Conservation (phyloP, 2,797 vertebrate species). For the Sebastes glaucus region DNA sequence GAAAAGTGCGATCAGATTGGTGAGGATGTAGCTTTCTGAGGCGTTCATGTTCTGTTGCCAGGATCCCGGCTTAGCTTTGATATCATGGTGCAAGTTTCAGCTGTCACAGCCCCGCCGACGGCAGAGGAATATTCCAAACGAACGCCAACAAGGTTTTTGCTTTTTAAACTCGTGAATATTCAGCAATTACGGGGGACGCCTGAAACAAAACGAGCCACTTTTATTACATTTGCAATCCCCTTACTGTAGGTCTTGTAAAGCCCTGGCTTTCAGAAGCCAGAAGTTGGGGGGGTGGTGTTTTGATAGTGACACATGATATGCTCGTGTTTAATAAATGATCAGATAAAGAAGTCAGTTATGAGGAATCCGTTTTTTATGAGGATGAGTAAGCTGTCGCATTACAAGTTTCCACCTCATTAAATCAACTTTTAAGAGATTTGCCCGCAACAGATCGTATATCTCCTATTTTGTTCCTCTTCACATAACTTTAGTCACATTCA, state of each 20-base stretch:
- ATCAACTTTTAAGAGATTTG: slow-evolving; percentile 1
- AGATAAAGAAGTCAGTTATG: not conserved
- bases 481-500: slow-evolving; percentile 19
- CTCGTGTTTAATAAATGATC: slow-evolving; percentile 52
- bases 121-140: slow-evolving; percentile 18
- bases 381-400: not conserved
- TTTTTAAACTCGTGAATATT: slow-evolving; percentile 11
- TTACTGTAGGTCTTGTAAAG: not conserved
- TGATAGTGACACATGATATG: not conserved
- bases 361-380: slow-evolving; percentile 17
- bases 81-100: slow-evolving; percentile 8
- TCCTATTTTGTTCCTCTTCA: slow-evolving; percentile 25
- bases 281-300: not conserved
- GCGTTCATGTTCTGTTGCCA: slow-evolving; percentile 41
- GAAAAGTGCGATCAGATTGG: slow-evolving; percentile 43
- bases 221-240: slow-evolving; percentile 20
- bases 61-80: slow-evolving; percentile 54
- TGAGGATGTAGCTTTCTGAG: slow-evolving; percentile 48
- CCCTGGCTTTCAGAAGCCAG: not conserved
- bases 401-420: slow-evolving; percentile 36
- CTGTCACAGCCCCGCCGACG: slow-evolving; percentile 39
- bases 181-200: not conserved
- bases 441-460: not conserved
- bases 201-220: slow-evolving; percentile 29
- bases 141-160: slow-evolving; percentile 4